A percentile compares a stretch with the other conserved stretches of the same genome.
phyloP scores from a whole-genome alignment of 2,888 invertebrate species.

The Eustalomyia histrio region DNA sequence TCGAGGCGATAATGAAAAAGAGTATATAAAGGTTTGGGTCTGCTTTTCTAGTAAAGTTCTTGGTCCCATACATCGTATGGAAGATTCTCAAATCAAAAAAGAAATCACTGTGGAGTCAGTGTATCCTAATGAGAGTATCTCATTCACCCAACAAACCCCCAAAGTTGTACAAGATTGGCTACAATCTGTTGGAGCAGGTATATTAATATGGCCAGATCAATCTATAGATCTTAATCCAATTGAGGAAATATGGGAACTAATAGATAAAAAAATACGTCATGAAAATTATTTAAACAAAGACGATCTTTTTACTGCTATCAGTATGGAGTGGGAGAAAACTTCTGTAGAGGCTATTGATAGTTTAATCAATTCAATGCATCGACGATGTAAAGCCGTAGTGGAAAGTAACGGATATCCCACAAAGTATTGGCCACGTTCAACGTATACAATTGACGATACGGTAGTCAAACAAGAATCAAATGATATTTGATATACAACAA shows the following conservation, averaged over 20 bases:
- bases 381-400: slow-evolving; percentile 14
- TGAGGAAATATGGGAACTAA: slow-evolving; percentile 24
- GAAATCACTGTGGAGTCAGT: background rate
- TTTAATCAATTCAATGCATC: slow-evolving; percentile 18
- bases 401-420: slow-evolving; percentile 6
- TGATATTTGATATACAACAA: no score
- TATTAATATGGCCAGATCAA: slow-evolving; percentile 32
- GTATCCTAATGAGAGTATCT: background rate
- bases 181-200: background rate
- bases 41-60: slow-evolving; percentile 15
- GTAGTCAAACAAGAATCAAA: background rate
- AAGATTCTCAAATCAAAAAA: background rate
- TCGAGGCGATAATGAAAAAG: background rate
- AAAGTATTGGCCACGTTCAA: background rate
- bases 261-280: slow-evolving; percentile 19
- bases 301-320: background rate
- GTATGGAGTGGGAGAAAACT: slow-evolving; percentile 2
- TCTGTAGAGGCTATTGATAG: background rate
- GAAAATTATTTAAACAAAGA: background rate
- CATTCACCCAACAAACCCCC: background rate
- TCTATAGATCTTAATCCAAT: slow-evolving; percentile 33
- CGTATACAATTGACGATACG: background rate
- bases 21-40: slow-evolving; percentile 5
- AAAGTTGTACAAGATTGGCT: background rate
- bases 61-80: background rate